phyloP scores from a whole-genome alignment of 53 echinoderm and acorn worm genomes.

The Henricia sp. region DNA sequence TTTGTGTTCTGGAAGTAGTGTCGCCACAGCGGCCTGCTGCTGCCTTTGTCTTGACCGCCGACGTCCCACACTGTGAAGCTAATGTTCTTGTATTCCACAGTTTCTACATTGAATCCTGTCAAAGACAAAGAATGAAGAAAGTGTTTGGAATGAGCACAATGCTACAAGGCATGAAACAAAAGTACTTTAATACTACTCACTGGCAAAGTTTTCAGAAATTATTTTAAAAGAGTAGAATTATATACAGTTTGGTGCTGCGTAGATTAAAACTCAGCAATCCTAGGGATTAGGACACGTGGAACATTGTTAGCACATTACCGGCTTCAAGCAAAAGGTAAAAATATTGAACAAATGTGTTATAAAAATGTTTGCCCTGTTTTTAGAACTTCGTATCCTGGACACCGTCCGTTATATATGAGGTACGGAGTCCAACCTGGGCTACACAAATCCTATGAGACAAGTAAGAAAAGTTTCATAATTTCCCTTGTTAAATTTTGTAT shows the following conservation, averaged over 20 bases:
- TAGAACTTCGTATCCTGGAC: too few species aligned
- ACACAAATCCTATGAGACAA: too few species aligned
- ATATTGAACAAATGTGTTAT: neutral
- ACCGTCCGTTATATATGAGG: too few species aligned
- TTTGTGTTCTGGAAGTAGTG: slow-evolving; percentile 99
- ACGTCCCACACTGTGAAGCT: slow-evolving; percentile 93
- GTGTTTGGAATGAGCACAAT: too few species aligned
- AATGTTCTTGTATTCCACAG: slow-evolving; percentile 90
- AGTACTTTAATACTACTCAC: neutral
- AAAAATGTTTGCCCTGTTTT: too few species aligned
- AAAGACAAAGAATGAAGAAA: neutral
- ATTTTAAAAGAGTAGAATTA: too few species aligned
- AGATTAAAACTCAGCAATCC: too few species aligned
- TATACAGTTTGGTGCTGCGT: too few species aligned
- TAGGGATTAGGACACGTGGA: neutral
- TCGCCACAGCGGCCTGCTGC: slow-evolving; percentile 96
- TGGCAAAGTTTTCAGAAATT: neutral
- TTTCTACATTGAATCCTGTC: slow-evolving; percentile 90
- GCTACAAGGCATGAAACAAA: neutral
- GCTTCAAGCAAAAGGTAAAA: neutral
- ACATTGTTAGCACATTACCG: neutral
- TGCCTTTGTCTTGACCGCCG: slow-evolving; percentile 97
- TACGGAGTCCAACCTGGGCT: too few species aligned
- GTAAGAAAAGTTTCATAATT: too few species aligned
- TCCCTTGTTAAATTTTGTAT: too few species aligned